Conservation (phyloP, 2,797 vertebrate genomes). For the Pogonophryne albipinna region DNA sequence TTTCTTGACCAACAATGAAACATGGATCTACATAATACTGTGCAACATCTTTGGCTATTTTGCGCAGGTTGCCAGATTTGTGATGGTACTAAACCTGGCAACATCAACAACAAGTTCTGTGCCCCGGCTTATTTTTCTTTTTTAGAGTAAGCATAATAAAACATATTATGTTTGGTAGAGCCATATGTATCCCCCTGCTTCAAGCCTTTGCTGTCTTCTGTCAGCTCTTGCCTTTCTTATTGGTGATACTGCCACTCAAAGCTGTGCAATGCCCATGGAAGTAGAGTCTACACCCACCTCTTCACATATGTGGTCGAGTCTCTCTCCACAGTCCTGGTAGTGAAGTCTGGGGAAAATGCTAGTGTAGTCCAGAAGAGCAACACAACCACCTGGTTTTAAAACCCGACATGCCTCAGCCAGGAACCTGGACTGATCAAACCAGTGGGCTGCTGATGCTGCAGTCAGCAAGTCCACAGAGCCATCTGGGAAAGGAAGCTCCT, state of each 20-base stretch:
- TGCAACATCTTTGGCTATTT: too few species aligned
- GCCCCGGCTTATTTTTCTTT: neutral
- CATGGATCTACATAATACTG: too few species aligned
- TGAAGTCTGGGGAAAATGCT: conserved; percentile 17
- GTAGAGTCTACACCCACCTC: conserved; percentile 61
- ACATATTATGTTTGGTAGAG: neutral
- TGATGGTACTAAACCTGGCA: too few species aligned
- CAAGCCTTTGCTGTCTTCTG: neutral
- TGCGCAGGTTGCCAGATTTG: too few species aligned
- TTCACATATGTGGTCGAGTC: conserved; percentile 66
- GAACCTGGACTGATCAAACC: conserved; percentile 78
- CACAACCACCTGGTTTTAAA: conserved; percentile 80
- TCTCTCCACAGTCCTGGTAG: conserved; percentile 72
- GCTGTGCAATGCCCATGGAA: neutral
- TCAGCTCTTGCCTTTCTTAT: too few species aligned
- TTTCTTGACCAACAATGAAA: too few species aligned
- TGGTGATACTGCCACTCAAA: neutral
- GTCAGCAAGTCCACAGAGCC: conserved; percentile 81
- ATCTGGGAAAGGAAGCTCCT: conserved; percentile 79
- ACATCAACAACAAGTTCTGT: too few species aligned
- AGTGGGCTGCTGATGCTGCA: conserved; percentile 81
- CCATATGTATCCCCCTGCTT: neutral
- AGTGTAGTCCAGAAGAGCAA: conserved; percentile 76
- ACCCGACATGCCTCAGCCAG: conserved; percentile 77
- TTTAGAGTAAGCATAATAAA: neutral